Base-by-base conservation (phyloP, 2,888 invertebrate genomes). In the Epirrita christyi region DNA sequence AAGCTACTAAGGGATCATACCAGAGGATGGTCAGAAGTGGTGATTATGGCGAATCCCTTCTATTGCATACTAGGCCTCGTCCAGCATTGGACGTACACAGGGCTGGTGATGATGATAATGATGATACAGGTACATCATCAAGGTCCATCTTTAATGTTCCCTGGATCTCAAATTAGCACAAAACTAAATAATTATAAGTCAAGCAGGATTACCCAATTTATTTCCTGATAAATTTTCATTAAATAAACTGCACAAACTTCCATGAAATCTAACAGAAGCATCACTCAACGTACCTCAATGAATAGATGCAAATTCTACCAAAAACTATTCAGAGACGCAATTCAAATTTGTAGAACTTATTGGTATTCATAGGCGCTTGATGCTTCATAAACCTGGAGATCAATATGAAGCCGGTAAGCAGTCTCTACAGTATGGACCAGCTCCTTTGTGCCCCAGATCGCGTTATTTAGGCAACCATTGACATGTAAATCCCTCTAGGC, bases 401-500 rank as follows among this genome's bases (percentile, higher is more conserved):
- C 83, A 82, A 83, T 83, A 80, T 74, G 70, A 73, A 76, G 75
- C 73, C 71, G 65, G 74, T 79, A 78, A 83, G 76, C 75, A 71
- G 74, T 64, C 66, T 62, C 52, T 67, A 55, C 51, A 59, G 71
- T 65, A 68, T 63, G 62, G 69, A 71, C 59, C n/a, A 70, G 72
- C 69, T 72, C 87, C 87, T 88, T 91, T 90, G 88, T 89, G 77
- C 76, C 75, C 72, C 72, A 78, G 81, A 83, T 85, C 81, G 81
- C 83, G 81, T 87, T 87, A 86, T 86, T 88, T 88, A 84, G 81
- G 79, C 71, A 79, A 73, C 86, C 86, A 90, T 91, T 90, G 91
- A 88, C 89, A 90, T 90, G 91, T 88, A 86, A 91, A 91, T 90
- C 83, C 82, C 86, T 83, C 67, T 71, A 77, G 81, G 83, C 89